These are phyloP conservation scores for Periophthalmus modestus DNA, from an alignment of 2,113 vertebrate genomes.

Conservation along the genomic window DNA sequence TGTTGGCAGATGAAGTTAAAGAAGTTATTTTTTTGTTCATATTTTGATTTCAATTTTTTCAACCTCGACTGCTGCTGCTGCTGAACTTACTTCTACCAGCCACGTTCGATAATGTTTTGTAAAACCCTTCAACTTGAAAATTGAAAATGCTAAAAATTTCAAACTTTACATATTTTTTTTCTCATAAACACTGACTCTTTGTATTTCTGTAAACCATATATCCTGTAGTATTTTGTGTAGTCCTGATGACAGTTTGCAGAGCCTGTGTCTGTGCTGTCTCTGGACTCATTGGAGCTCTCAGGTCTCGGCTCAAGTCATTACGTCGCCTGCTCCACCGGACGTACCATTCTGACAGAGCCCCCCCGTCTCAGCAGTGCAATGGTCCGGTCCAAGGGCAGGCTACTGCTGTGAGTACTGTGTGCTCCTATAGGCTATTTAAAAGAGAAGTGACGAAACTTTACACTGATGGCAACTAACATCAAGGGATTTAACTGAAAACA, in stretches of 20 bases:
- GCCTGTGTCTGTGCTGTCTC: background rate
- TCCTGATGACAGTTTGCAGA: slow-evolving; percentile 31
- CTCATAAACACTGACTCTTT: background rate
- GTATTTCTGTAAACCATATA: background rate
- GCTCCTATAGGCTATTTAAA: background rate
- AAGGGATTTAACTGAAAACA: background rate
- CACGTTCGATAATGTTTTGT: background rate
- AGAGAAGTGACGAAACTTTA: background rate
- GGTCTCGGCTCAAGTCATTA: slow-evolving; percentile 58
- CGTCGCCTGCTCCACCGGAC: slow-evolving; percentile 20
- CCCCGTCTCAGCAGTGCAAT: slow-evolving; percentile 8
- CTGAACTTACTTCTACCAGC: background rate
- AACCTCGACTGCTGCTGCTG: no score
- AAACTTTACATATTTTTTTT: no score
- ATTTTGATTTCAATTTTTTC: no score
- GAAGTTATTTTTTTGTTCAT: no score
- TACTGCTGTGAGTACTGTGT: slow-evolving; percentile 44
- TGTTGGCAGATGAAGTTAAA: no score
- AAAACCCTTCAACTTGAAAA: background rate
- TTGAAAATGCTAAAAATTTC: no score
- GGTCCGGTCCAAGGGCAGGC: background rate
- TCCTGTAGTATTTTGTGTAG: background rate
- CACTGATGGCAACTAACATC: background rate
- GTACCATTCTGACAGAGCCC: background rate
- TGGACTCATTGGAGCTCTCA: slow-evolving; percentile 41